These are phyloP conservation scores for Eupithecia dodoneata DNA, from an alignment of 2,888 invertebrate species.

Conservation along the genomic window DNA sequence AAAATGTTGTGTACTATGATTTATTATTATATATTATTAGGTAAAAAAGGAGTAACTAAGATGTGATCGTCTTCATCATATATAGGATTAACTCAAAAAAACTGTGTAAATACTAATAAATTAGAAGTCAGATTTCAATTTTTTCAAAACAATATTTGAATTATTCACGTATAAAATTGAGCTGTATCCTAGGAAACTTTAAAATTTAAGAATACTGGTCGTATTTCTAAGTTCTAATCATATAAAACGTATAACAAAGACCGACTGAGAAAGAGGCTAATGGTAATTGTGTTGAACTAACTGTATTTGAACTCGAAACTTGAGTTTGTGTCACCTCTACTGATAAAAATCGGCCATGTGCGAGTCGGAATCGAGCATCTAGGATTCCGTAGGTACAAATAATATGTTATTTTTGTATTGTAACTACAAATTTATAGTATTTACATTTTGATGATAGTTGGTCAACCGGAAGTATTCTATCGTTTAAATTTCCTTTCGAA, in stretches of 20 bases:
- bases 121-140: too few relatives aligned
- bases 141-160: too few relatives aligned
- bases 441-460: neutral
- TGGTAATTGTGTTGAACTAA: constrained; percentile 42
- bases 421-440: neutral
- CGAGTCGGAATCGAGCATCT: neutral
- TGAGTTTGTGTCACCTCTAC: constrained; percentile 33
- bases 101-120: too few relatives aligned
- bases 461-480: neutral
- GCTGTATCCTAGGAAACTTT: too few relatives aligned
- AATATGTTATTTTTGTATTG: neutral
- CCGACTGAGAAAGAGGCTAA: constrained; percentile 31
- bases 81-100: too few relatives aligned
- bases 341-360: constrained; percentile 27
- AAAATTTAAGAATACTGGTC: constrained; percentile 5
- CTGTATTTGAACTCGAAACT: constrained; percentile 40
- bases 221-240: constrained; percentile 8
- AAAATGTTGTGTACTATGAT: neutral
- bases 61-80: too few relatives aligned
- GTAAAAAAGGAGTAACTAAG: too few relatives aligned
- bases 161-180: too few relatives aligned
- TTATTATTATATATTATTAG: too few relatives aligned
- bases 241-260: constrained; percentile 30
- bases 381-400: neutral
- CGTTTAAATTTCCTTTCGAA: neutral